These are phyloP conservation scores for Drosophila glabriapex DNA, from an alignment of 2,888 invertebrate genomes.

Conservation along the genomic window DNA sequence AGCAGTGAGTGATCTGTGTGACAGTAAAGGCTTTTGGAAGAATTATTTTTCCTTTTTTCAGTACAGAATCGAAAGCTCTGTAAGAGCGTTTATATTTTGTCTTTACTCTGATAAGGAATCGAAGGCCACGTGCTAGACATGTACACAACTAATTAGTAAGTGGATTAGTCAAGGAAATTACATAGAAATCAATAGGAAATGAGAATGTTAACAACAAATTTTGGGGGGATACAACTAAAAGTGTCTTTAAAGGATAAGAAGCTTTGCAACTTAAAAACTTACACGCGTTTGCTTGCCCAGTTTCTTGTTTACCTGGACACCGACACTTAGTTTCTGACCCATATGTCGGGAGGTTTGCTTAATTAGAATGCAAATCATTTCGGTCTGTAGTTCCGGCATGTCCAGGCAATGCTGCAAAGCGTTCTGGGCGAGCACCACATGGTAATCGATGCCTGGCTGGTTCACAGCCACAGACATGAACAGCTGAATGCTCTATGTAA, in stretches of 20 bases:
- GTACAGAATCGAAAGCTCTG: conserved; percentile 3
- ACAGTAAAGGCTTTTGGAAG: background rate
- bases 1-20: conserved; percentile 2
- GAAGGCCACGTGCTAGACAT: conserved; percentile 19
- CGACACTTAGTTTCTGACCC: conserved; percentile 92
- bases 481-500: conserved; percentile 93
- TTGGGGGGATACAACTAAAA: conserved; percentile 37
- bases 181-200: conserved; percentile 37
- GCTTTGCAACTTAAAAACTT: conserved; percentile 86
- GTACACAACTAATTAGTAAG: conserved; percentile 26
- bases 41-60: background rate
- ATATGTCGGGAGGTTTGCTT: conserved; percentile 96
- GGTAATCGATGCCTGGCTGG: conserved; percentile 98
- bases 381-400: conserved; percentile 95
- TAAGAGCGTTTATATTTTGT: conserved; percentile 1
- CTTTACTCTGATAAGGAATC: conserved; percentile 6
- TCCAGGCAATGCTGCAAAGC: conserved; percentile 96
- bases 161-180: conserved; percentile 36
- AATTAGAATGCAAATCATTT: conserved; percentile 95
- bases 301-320: conserved; percentile 93
- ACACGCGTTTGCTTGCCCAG: conserved; percentile 88
- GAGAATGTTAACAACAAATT: conserved; percentile 37
- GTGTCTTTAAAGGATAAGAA: conserved; percentile 41
- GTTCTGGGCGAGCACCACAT: conserved; percentile 98
- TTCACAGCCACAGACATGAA: conserved; percentile 98